These are phyloP conservation scores for Intellagama lesueurii DNA, from an alignment of 2,797 vertebrate genomes.

Conservation along the genomic window DNA sequence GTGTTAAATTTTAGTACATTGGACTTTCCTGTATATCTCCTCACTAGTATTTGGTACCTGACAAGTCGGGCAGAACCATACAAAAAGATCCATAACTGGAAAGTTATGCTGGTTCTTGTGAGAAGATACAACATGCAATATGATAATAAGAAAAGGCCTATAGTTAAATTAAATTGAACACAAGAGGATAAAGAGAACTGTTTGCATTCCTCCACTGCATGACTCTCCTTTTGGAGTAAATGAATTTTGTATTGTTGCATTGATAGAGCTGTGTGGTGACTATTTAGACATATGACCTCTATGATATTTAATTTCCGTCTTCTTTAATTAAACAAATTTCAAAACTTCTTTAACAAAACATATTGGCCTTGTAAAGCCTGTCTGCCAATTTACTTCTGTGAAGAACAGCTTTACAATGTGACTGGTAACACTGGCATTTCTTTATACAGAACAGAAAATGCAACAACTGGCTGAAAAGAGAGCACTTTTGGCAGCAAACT, in stretches of 20 bases:
- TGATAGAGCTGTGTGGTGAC: no score
- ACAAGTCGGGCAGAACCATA: neutral
- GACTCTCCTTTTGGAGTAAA: no score
- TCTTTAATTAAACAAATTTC: neutral
- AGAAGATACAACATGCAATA: no score
- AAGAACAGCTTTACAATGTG: neutral
- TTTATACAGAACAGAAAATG: slow-evolving; percentile 16
- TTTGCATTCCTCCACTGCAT: no score
- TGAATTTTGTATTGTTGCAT: no score
- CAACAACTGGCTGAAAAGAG: neutral
- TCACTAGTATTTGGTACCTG: neutral
- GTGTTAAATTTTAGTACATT: neutral
- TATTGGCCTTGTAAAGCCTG: neutral
- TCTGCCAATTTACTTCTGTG: neutral
- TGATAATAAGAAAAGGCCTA: no score
- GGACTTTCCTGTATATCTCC: neutral
- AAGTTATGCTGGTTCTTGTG: no score
- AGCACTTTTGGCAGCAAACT: neutral
- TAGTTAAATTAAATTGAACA: no score
- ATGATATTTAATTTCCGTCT: neutral
- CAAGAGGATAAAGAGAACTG: no score
- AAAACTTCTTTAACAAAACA: no score
- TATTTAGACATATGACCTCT: no score
- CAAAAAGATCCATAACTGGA: neutral
- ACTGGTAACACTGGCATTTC: neutral